Evolutionary conservation across 1,140 invertebrate genomes (phyloP).

Genomic region (Nasonia giraulti): DNA sequence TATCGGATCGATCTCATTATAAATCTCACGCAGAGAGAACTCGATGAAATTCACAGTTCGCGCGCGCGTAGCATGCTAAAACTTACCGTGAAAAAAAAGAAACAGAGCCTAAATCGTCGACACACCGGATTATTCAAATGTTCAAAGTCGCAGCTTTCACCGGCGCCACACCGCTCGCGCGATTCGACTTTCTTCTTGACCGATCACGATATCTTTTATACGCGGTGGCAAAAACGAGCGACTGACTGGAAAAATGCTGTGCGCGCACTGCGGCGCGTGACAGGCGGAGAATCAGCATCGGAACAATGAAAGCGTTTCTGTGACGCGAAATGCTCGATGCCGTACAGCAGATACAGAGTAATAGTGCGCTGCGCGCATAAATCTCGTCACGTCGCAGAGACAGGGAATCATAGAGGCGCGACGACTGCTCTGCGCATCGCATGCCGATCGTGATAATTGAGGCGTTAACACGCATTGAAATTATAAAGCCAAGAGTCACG

Average conservation of each 20-base stretch:
- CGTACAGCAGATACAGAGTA: background rate
- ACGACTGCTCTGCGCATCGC: background rate
- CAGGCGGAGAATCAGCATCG: background rate
- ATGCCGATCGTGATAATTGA: constrained; percentile 15
- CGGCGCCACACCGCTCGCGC: no score
- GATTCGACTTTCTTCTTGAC: background rate
- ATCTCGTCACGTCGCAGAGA: constrained; percentile 6
- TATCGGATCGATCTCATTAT: no score
- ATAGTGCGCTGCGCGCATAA: background rate
- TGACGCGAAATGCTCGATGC: background rate
- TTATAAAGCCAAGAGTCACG: constrained; percentile 5
- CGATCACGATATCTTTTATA: background rate
- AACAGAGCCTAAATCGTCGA: background rate
- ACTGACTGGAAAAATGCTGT: background rate
- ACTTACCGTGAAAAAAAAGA: background rate
- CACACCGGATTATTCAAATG: background rate
- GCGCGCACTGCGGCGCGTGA: background rate
- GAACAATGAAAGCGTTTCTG: background rate
- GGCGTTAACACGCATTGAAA: constrained; percentile 7
- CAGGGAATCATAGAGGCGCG: background rate
- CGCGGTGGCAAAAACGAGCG: background rate
- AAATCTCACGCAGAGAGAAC: no score
- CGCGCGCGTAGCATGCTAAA: background rate
- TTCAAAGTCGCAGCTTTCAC: background rate
- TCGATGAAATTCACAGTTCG: no score